Evolutionary conservation across 2,797 vertebrate species (phyloP).

Genomic region (Sebastes wilsoni): DNA sequence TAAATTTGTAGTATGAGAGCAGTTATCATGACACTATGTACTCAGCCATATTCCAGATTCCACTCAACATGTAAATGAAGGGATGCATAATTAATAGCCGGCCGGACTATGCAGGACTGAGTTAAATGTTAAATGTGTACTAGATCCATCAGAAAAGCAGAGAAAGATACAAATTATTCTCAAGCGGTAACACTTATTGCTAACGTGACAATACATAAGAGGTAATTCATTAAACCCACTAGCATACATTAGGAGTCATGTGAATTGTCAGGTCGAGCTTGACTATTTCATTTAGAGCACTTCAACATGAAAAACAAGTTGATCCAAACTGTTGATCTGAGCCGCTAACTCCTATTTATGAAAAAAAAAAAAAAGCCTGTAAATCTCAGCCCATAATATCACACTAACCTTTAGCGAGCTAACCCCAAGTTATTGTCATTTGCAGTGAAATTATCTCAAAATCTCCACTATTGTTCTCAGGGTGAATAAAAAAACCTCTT

Average conservation of each 20-base stretch:
- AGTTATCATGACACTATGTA: neutral
- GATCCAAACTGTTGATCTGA: neutral
- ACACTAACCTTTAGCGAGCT: neutral
- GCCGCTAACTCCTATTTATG: neutral
- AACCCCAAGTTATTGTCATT: neutral
- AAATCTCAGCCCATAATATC: neutral
- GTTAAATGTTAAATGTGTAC: neutral
- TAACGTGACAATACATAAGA: neutral
- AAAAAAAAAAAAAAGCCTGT: neutral
- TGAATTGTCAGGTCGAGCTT: neutral
- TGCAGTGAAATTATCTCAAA: neutral
- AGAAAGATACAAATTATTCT: neutral
- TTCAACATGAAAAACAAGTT: neutral
- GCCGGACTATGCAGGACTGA: neutral
- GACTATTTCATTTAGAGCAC: neutral
- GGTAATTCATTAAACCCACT: neutral
- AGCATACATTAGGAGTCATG: neutral
- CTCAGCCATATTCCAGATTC: neutral
- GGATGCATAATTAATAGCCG: neutral
- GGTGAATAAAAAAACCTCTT: neutral
- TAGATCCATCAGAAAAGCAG: neutral
- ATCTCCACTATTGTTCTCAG: neutral
- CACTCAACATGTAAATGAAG: conserved; percentile 8
- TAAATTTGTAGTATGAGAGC: neutral
- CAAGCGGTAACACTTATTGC: neutral